Conservation (phyloP, 92 coral and sea anemone species). For the Paramuricea clavata region DNA sequence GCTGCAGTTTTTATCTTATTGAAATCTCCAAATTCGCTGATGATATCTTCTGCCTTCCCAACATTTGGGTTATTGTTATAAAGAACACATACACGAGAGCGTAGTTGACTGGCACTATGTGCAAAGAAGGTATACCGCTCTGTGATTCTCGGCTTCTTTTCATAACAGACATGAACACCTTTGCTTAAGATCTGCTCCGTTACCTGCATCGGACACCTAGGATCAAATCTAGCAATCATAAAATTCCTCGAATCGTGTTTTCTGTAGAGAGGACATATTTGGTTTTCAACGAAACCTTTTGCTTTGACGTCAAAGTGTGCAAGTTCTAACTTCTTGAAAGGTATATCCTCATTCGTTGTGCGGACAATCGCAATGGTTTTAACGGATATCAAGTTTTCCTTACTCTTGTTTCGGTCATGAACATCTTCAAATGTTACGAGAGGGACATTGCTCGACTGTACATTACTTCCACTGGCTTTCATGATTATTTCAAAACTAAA, state of each 20-base stretch:
- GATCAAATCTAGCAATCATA: constrained; percentile 67
- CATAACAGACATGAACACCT: constrained; percentile 64
- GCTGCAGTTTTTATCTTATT: constrained; percentile 75
- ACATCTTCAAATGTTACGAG: neutral
- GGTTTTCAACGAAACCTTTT: constrained; percentile 53
- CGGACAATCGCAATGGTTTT: constrained; percentile 22
- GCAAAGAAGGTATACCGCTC: constrained; percentile 80
- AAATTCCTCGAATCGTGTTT: constrained; percentile 64
- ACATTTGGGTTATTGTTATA: constrained; percentile 67
- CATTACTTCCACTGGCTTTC: neutral
- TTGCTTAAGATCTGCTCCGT: constrained; percentile 60
- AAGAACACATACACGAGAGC: constrained; percentile 82
- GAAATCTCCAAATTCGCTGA: constrained; percentile 80
- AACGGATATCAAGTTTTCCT: neutral
- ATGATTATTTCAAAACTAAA: neutral
- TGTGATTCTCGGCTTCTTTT: constrained; percentile 41
- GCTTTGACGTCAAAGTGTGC: constrained; percentile 64
- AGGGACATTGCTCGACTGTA: neutral
- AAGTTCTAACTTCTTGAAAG: constrained; percentile 12
- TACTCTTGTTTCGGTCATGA: neutral
- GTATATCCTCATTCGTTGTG: neutral
- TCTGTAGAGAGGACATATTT: constrained; percentile 74
- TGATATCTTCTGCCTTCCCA: constrained; percentile 76
- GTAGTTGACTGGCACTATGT: constrained; percentile 86
- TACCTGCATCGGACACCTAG: constrained; percentile 65